These are phyloP conservation scores for Cyclura pinguis DNA, from an alignment of 2,797 vertebrate species.

Conservation along the genomic window DNA sequence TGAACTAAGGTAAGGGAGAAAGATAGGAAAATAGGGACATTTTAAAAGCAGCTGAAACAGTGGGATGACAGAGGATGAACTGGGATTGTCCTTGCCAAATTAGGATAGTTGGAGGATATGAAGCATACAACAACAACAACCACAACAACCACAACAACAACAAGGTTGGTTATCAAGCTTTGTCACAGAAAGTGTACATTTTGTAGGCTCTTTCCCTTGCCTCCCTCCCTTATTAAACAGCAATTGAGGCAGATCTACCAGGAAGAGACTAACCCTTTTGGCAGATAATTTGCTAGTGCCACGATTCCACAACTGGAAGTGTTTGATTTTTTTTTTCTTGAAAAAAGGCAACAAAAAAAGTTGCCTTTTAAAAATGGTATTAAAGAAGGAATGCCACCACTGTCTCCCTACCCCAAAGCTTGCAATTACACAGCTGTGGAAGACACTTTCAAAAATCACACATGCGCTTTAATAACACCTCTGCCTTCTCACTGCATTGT, in stretches of 20 bases:
- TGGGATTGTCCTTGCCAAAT: too few relatives aligned
- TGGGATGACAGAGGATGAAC: too few relatives aligned
- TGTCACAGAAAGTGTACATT: background rate
- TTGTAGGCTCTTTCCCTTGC: background rate
- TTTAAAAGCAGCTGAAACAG: too few relatives aligned
- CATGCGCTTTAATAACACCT: slow-evolving; percentile 39
- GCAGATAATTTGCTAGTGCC: slow-evolving; percentile 14
- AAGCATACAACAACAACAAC: background rate
- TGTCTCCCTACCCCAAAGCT: slow-evolving; percentile 43
- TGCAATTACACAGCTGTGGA: slow-evolving; percentile 59
- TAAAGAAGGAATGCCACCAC: slow-evolving; percentile 16
- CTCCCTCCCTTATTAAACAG: slow-evolving; percentile 23
- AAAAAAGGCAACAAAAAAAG: background rate
- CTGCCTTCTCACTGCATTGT: slow-evolving; percentile 25
- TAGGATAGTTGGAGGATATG: too few relatives aligned
- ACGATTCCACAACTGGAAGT: slow-evolving; percentile 16
- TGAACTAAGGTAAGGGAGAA: too few relatives aligned
- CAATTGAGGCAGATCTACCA: slow-evolving; percentile 8
- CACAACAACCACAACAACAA: too few relatives aligned
- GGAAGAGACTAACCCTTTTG: background rate
- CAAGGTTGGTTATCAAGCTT: slow-evolving; percentile 12
- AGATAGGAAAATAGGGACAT: too few relatives aligned
- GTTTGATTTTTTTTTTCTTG: background rate
- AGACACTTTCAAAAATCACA: slow-evolving; percentile 16
- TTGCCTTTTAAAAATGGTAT: background rate